Base-by-base conservation (phyloP, 2,888 invertebrate species). In the Salticus scenicus region DNA sequence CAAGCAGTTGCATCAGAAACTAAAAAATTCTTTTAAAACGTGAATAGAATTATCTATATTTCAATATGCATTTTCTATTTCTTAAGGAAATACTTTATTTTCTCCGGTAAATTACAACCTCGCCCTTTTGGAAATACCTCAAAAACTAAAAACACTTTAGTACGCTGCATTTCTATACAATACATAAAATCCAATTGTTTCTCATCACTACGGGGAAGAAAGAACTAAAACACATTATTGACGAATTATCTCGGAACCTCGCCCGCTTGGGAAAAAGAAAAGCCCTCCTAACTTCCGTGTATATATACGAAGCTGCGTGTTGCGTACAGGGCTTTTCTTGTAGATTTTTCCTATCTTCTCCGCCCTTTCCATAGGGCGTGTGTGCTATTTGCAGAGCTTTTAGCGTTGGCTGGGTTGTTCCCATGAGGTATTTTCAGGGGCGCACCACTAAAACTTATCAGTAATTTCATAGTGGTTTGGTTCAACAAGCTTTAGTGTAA, bases 351-450 rank as follows among this genome's bases (percentile, higher is more conserved):
- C 51, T 42, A 24, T 14, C 24, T 30, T 63, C 28, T 30, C 74
- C 41, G 70, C 70, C 70, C 70, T 70, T 67, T 42, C 17, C 63
- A 33, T 17, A 64, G 75, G 75, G 81, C 75, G 81, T 82, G 81
- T 57, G 47, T 63, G n/a, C 70, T 37, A 70, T 70, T 70, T 70
- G 80, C 27, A 41, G 47, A 33, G 79, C 79, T 79, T 78, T 78
- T 71, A 70, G 12, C 72, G 67, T 27, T 42, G 70, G 28, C 70
- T 28, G 28, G 42, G 37, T 2, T 70, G 24, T 70, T 70, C 70
- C 42, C 70, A 70, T 70, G 41, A 27, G 33, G 17, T 27, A 42
- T 10, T 24, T 42, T 24, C 27, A 70, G 70, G 70, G 70, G 33
- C 70, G 41, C 5, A 24, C 42, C n/a, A 70, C 70, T 28, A 70